Percentiles rank a stretch among this genome's conserved stretches.
These are phyloP conservation scores for Fratercula arctica DNA, from an alignment of 2,797 vertebrate species.

Conservation along the genomic window DNA sequence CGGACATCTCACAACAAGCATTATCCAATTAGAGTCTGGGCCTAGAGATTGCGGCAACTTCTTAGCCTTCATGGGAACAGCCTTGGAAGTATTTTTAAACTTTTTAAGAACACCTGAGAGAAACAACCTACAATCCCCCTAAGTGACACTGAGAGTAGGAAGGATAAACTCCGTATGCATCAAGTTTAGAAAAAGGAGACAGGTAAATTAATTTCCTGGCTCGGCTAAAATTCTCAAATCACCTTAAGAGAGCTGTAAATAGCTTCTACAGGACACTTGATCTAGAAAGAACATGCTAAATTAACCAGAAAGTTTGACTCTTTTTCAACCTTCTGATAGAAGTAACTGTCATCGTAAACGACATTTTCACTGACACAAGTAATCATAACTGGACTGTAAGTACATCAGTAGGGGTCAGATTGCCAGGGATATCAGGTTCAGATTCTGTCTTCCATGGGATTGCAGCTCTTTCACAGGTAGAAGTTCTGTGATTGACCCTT, in stretches of 20 bases:
- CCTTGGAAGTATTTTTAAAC: background rate
- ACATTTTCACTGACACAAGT: background rate
- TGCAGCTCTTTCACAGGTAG: background rate
- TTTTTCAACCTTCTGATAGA: background rate
- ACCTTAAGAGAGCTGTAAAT: background rate
- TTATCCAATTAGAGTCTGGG: background rate
- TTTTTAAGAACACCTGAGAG: background rate
- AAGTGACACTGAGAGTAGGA: background rate
- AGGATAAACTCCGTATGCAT: background rate
- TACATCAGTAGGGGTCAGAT: background rate
- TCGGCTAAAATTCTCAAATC: background rate
- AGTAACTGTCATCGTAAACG: background rate
- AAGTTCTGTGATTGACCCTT: background rate
- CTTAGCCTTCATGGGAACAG: background rate
- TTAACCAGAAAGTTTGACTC: background rate
- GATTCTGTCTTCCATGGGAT: background rate
- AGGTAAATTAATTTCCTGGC: constrained; percentile 16
- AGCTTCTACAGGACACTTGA: background rate
- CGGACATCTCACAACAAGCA: background rate
- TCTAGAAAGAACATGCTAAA: background rate
- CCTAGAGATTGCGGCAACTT: background rate
- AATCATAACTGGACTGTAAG: background rate
- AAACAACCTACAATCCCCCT: background rate
- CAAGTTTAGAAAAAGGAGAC: background rate
- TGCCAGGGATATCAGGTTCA: background rate